Base-by-base conservation (phyloP, 1,140 invertebrate species). In the Adoxophyes honmai region DNA sequence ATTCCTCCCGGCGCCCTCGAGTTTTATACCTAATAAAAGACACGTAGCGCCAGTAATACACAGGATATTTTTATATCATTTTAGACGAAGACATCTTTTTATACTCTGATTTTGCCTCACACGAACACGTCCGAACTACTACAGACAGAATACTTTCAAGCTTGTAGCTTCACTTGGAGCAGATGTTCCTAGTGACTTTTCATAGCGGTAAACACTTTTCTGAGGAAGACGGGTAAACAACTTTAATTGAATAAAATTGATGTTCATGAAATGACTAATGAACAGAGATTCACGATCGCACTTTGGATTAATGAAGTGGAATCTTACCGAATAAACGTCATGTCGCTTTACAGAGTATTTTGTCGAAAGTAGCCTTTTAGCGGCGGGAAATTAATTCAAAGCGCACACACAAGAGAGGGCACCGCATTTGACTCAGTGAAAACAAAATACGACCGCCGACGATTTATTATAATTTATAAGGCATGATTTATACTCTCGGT, bases 11-110 rank as follows among this genome's bases (percentile, higher is more conserved):
- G 44, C 21, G 36, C 51, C 28, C 48, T 59, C 39, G 62, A 70
- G 51, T 70, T 73, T 68, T 61, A 64, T 70, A 68, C 58, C 64
- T 68, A 66, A 70, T 66, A 73, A 67, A 67, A 70, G 42, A 62
- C 42, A 66, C 62, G 63, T 52, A 64, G 58, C 54, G 55, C 55
- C 53, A 57, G 62, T 62, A 64, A 60, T 60, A 48, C 21, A 35
- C 18, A 52, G 34, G 35, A 55, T 56, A 56, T 62, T 65, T 68
- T 55, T 42, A 33, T 37, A 39, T 60, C 13, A 51, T 48, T 48
- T 48, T 48, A 48, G 18, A 44, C 16, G 15, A 7, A 28, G 3
- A 7, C 42, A 28, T 28, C 11, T 28, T 28, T 28, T 48, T 18
- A 48, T 28, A 33, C 42, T 48, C 16, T 48, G 42, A 48, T 48